These are phyloP conservation scores for Oxyruncus cristatus DNA, from an alignment of 2,113 vertebrate species.

Conservation along the genomic window DNA sequence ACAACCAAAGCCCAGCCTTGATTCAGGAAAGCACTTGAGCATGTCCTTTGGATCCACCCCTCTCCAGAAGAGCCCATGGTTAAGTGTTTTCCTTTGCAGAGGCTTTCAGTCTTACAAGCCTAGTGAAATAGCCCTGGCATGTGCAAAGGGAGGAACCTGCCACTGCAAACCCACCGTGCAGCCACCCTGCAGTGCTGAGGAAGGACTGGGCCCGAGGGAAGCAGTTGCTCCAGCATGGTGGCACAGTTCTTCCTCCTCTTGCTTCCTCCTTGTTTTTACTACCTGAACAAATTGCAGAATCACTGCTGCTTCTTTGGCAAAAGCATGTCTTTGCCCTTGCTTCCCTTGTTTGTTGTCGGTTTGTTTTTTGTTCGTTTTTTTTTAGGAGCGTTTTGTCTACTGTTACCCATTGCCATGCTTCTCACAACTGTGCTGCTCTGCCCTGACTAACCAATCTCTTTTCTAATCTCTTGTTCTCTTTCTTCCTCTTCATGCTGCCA, in stretches of 20 bases:
- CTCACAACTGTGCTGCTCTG: slow-evolving; percentile 3
- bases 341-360: neutral
- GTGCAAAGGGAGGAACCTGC: slow-evolving; percentile 20
- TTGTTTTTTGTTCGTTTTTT: neutral
- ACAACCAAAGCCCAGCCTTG: slow-evolving; percentile 43
- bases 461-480: slow-evolving; percentile 75
- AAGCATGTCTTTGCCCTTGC: slow-evolving; percentile 64
- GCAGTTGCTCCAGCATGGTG: neutral
- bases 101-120: neutral
- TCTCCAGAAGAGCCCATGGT: neutral
- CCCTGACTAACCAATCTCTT: slow-evolving; percentile 24
- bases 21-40: slow-evolving; percentile 58
- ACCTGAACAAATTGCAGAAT: neutral
- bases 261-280: slow-evolving; percentile 35
- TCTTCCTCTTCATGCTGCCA: slow-evolving; percentile 79
- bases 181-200: neutral
- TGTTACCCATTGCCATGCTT: slow-evolving; percentile 13
- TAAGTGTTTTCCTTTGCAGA: slow-evolving; percentile 38
- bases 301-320: slow-evolving; percentile 28
- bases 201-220: neutral
- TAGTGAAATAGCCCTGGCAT: slow-evolving; percentile 6
- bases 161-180: neutral
- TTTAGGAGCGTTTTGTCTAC: slow-evolving; percentile 16
- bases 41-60: slow-evolving; percentile 41
- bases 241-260: slow-evolving; percentile 31